Base-by-base conservation (phyloP, 2,797 vertebrate species). In the Ptychobarbus kaznakovi region DNA sequence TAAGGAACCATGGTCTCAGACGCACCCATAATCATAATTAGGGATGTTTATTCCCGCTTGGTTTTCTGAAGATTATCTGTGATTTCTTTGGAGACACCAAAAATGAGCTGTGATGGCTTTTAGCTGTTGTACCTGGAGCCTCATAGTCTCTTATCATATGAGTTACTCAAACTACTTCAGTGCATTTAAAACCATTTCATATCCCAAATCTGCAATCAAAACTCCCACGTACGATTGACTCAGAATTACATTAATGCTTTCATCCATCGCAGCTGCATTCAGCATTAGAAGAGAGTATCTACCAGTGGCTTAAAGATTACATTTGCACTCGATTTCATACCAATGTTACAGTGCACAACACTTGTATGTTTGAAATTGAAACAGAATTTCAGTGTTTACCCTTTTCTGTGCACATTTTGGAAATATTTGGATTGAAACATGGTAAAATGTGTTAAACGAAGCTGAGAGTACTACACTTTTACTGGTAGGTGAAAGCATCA, bases 141-240 rank as follows among this genome's bases (percentile, higher is more conserved):
- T 61, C 3, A 4, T 80, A 80, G 69, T 80, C 28, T 51, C 22
- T 68, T 68, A n/a, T 80, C 63, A 68, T 68, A 68, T 69, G 63
- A 80, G 28, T 68, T 80, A 61, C 35, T 42, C 51, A 58, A 15
- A 72, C 22, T 42, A 38, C 51, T 72, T 44, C 9, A 72, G 49
- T 69, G 20, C 32, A 69, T 42, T 11, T 56, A 22, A 56, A 70
- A 70, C 35, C 4, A 70, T 28, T 56, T 69, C 16, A 53, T 11
- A 56, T 81, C 80, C 65, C 65, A 81, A 12, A 70, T 81, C 65
- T 42, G 13, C 49, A 56, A 69, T 70, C 20, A 25, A 70, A 70
- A 56, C 66, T 53, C 49, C 66, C 80, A 81, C 49, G 1, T 56
- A 25, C 11, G 5, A 70, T 5, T 6, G 15, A 9, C 80, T 51